These are phyloP conservation scores for Lasioglossum vierecki DNA, from an alignment of 2,888 invertebrate genomes.

Conservation along the genomic window DNA sequence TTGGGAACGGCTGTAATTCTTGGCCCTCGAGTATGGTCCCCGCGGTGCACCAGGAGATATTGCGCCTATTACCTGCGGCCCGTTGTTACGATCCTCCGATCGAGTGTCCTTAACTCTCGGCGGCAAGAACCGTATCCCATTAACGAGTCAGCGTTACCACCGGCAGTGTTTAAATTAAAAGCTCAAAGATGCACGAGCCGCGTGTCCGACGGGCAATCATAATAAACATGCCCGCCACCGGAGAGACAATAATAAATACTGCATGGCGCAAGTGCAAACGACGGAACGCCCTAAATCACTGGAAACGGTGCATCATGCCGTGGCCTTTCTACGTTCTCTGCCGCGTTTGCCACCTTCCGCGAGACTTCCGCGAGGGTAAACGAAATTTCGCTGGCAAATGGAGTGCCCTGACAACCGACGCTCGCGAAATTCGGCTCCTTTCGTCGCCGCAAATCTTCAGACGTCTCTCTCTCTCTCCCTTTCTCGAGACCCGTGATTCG, in stretches of 20 bases:
- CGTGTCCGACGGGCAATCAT: conserved; percentile 58
- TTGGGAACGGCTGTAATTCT: background rate
- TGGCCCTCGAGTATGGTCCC: background rate
- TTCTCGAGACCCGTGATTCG: conserved; percentile 11
- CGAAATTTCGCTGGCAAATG: conserved; percentile 67
- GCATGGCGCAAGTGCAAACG: conserved; percentile 63
- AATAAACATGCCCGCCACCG: conserved; percentile 66
- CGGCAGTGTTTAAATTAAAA: conserved; percentile 59
- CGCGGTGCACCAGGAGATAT: background rate
- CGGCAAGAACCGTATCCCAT: conserved; percentile 51
- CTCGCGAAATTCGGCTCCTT: conserved; percentile 49
- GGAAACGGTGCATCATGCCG: conserved; percentile 68
- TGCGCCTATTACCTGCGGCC: conserved; percentile 27
- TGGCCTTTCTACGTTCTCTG: conserved; percentile 21
- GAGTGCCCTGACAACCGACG: conserved; percentile 50
- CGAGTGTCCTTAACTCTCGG: conserved; percentile 50
- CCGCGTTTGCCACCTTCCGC: conserved; percentile 45
- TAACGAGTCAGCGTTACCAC: conserved; percentile 51
- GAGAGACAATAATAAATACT: conserved; percentile 73
- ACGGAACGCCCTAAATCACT: conserved; percentile 68
- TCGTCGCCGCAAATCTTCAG: background rate
- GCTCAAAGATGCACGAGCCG: conserved; percentile 37
- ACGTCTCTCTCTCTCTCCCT: background rate
- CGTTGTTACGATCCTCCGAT: conserved; percentile 29
- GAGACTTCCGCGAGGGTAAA: conserved; percentile 55